Evolutionary conservation across 2,888 invertebrate species (phyloP).

Genomic region (Andrena marginata): DNA sequence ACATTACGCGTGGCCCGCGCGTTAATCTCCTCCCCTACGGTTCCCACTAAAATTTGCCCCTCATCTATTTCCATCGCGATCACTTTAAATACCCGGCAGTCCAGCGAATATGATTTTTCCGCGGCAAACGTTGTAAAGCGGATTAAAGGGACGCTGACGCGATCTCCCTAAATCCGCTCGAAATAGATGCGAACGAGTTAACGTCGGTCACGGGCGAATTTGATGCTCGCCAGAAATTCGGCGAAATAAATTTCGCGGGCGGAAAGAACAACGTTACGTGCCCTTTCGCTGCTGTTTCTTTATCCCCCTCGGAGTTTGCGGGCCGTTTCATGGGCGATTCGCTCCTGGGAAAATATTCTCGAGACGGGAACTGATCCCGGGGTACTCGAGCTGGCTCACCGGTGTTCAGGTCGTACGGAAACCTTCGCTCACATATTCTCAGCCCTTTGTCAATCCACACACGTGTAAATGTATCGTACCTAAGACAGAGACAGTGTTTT

Average conservation of each 20-base stretch:
- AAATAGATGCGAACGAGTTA: conserved; percentile 17
- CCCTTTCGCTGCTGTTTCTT: background rate
- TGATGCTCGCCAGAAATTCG: conserved; percentile 1
- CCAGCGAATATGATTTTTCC: conserved; percentile 7
- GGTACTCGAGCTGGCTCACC: no score
- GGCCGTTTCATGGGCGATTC: no score
- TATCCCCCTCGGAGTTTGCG: no score
- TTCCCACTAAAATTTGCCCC: background rate
- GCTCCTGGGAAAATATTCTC: no score
- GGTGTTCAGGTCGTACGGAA: no score
- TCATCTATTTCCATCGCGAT: conserved; percentile 9
- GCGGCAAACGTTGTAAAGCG: background rate
- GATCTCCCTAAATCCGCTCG: conserved; percentile 1
- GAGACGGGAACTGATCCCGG: no score
- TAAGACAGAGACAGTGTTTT: no score
- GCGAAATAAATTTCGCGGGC: background rate
- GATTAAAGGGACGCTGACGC: conserved; percentile 1
- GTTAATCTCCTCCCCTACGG: conserved; percentile 1
- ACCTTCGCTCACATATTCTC: no score
- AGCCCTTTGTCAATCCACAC: no score
- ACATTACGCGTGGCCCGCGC: background rate
- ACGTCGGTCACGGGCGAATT: conserved; percentile 3
- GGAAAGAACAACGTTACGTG: background rate
- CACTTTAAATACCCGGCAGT: background rate
- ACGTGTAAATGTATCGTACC: no score